phyloP scores from a whole-genome alignment of 2,113 vertebrate species.

The Promerops cafer region DNA sequence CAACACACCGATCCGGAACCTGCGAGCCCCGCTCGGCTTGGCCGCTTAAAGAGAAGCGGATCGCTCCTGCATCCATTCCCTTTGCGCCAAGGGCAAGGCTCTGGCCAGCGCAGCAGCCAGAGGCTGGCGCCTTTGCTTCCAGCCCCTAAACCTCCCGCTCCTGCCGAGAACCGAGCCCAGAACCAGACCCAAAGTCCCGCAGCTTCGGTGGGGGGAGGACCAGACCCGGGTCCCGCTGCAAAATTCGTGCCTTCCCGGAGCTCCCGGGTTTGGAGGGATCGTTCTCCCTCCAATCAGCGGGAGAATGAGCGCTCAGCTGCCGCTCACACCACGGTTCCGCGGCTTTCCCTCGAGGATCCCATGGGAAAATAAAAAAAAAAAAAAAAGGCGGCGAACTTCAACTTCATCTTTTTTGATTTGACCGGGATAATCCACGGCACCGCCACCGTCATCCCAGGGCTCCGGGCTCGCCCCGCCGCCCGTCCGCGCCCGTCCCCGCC shows the following conservation, averaged over 20 bases:
- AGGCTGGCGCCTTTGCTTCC: fast-evolving
- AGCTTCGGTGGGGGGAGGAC: fast-evolving
- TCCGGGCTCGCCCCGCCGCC: background rate
- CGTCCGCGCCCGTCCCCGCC: background rate
- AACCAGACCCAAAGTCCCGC: background rate
- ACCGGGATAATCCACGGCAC: background rate
- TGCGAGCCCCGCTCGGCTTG: background rate
- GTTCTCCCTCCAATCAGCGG: no score
- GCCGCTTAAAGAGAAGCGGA: fast-evolving
- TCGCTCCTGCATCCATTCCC: background rate
- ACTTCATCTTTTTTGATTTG: background rate
- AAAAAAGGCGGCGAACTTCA: background rate
- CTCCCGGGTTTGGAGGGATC: background rate
- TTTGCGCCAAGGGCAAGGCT: background rate
- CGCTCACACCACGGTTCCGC: background rate
- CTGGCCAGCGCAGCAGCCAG: background rate
- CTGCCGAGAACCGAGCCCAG: background rate
- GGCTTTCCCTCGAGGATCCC: background rate
- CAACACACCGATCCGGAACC: fast-evolving
- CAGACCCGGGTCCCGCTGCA: background rate
- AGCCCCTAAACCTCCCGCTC: background rate
- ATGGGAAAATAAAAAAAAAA: background rate
- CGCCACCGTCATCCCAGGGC: background rate
- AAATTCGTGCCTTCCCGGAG: no score
- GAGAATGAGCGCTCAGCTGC: background rate